Conservation (phyloP, 2,113 vertebrate species). For the Pavo muticus region DNA sequence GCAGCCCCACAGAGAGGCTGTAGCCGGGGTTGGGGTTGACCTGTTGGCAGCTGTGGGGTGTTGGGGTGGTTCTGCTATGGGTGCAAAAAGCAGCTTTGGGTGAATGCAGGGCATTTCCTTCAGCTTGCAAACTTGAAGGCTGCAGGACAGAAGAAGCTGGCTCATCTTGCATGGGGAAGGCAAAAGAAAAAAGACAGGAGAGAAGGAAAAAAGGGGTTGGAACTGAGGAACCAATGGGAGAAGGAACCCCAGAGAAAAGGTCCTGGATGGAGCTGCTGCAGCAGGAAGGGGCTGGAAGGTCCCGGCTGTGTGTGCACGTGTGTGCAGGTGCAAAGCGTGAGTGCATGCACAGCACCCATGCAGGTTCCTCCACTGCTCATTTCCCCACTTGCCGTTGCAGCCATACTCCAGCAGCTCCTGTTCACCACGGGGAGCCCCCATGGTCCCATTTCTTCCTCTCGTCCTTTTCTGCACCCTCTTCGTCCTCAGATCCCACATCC, state of each 20-base stretch:
- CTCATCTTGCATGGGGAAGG: accelerated
- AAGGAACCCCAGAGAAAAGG: not conserved
- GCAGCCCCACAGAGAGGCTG: accelerated
- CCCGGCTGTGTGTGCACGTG: not conserved
- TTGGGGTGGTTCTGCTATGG: accelerated
- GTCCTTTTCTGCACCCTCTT: not conserved
- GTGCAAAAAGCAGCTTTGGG: not conserved
- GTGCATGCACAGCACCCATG: not conserved
- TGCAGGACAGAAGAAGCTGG: not conserved
- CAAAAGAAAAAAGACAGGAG: not conserved
- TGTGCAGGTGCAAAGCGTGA: not conserved
- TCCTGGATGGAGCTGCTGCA: not conserved
- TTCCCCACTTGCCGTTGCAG: not conserved
- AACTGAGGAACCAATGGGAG: accelerated
- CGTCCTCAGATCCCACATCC: not conserved
- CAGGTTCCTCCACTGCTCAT: not conserved
- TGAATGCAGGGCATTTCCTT: not conserved
- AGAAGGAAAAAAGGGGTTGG: not conserved
- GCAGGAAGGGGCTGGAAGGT: too few species aligned
- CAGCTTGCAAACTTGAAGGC: accelerated
- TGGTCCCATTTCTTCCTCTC: not conserved
- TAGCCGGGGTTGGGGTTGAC: not conserved
- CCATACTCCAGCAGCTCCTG: not conserved
- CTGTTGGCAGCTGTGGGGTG: not conserved
- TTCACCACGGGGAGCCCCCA: not conserved